Conservation (phyloP, 2,797 vertebrate genomes). For the Smutsia gigantea region DNA sequence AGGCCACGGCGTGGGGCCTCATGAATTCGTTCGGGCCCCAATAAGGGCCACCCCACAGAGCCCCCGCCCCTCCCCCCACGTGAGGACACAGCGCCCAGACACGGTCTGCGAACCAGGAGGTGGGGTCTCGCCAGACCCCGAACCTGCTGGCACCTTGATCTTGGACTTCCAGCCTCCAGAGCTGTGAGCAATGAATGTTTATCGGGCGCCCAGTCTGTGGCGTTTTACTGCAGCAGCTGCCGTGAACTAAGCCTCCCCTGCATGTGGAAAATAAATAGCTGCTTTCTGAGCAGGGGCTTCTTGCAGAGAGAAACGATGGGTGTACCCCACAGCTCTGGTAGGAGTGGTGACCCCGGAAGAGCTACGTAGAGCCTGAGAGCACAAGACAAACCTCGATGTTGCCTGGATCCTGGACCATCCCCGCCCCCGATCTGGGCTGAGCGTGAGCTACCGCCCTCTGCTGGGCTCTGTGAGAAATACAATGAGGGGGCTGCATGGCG, state of each 20-base stretch:
- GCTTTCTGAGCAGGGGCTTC: background rate
- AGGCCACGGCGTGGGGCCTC: background rate
- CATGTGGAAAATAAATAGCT: background rate
- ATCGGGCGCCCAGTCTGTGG: background rate
- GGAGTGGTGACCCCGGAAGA: background rate
- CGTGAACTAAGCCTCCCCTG: background rate
- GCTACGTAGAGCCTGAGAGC: background rate
- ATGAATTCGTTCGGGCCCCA: background rate
- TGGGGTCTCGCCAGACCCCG: background rate
- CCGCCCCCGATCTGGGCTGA: accelerated
- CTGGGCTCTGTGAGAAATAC: background rate
- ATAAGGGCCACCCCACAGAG: background rate
- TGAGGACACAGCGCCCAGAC: background rate
- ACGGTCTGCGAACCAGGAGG: background rate
- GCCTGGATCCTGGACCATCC: accelerated
- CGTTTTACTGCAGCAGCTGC: accelerated
- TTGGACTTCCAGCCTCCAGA: background rate
- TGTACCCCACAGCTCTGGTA: background rate
- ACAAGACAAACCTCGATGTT: accelerated
- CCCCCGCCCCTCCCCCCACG: background rate
- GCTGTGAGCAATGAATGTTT: accelerated
- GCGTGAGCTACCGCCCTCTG: background rate
- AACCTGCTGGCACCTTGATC: background rate
- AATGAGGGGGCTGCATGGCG: background rate
- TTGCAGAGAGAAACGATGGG: background rate